Evolutionary conservation across 2,888 invertebrate genomes (phyloP), one percentile per base, ranked within the genome.

Genomic region (Hofmannophila pseudospretella): DNA sequence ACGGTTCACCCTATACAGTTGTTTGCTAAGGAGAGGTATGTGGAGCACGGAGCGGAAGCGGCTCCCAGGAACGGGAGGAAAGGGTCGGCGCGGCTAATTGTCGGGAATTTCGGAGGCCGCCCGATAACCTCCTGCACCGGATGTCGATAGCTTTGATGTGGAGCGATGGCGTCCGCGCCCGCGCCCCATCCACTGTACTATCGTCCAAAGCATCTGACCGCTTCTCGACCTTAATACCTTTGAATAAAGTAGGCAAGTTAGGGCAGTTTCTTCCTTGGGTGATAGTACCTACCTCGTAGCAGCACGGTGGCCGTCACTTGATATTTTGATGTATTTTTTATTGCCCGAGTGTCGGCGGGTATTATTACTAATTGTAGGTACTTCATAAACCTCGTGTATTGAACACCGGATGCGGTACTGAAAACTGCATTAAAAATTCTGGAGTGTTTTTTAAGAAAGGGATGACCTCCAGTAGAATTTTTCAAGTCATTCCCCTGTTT

Each of bases 131-230:
- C 67, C 67, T 65, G 55, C 74, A 61, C 80, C 82, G 85, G 84
- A 85, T 80, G 71, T 67, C 73, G 85, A 82, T 80, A 78, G 72
- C 80, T 82, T 81, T 79, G 80, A 80, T 78, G 82, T 77, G 64
- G 61, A 55, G 70, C 73, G 71, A 58, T 68, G 65, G 68, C 76
- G 70, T 69, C 72, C 23, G 73, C 61, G 58, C 23, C 7, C 23
- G 23, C 23, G 8, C 66, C 8, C n/a, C 5, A 20, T 3, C 7
- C 20, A 20, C n/a, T n/a, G n/a, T n/a, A n/a, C n/a, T n/a, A n/a
- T n/a, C n/a, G n/a, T n/a, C n/a, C n/a, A n/a, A n/a, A n/a, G n/a
- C n/a, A n/a, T n/a, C n/a, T n/a, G n/a, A n/a, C n/a, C n/a, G n/a
- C n/a, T n/a, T n/a, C n/a, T n/a, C n/a, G n/a, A n/a, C n/a, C n/a